Conservation (phyloP, 2,797 vertebrate species). For the Iguana delicatissima region DNA sequence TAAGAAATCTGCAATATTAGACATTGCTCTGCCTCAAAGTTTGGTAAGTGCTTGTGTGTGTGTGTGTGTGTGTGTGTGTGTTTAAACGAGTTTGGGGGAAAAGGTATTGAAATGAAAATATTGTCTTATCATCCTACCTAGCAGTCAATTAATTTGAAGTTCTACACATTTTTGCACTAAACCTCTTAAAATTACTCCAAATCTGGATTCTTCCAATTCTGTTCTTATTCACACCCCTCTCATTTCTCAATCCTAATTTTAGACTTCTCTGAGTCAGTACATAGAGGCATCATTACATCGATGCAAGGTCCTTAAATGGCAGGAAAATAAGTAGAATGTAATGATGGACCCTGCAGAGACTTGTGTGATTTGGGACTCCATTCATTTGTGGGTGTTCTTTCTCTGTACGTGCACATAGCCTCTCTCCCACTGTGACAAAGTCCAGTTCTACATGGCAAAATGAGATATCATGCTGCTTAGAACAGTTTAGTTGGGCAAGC, state of each 20-base stretch:
- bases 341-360: conserved; percentile 66
- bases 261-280: conserved; percentile 25
- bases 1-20: background rate
- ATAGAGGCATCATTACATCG: conserved; percentile 47
- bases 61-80: background rate
- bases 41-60: background rate
- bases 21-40: background rate
- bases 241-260: conserved; percentile 22
- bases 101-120: background rate
- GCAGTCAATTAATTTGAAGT: background rate
- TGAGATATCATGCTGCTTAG: conserved; percentile 59
- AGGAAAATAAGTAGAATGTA: conserved; percentile 68
- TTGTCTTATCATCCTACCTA: background rate
- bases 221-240: background rate
- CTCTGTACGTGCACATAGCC: conserved; percentile 46
- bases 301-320: conserved; percentile 60
- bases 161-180: background rate
- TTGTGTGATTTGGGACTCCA: conserved; percentile 63
- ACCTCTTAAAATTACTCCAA: background rate
- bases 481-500: conserved; percentile 66
- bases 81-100: too few relatives aligned
- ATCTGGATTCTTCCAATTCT: conserved; percentile 5
- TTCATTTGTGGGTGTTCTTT: conserved; percentile 52
- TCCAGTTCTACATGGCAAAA: conserved; percentile 62
- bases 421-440: conserved; percentile 57